Base-by-base conservation (phyloP, 2,888 invertebrate species). In the Ophion slaviceki region DNA sequence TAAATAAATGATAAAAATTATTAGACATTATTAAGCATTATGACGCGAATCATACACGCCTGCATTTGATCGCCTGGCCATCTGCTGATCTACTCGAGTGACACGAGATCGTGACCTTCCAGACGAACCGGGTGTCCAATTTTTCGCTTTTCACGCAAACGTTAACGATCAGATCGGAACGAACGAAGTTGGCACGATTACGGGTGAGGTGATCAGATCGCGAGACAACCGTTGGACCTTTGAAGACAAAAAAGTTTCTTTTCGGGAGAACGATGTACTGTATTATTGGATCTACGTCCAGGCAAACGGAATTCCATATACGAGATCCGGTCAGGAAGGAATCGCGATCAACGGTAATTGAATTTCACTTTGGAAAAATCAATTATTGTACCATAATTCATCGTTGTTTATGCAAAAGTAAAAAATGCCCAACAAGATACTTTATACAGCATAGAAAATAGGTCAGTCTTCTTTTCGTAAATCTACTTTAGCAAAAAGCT, bases 141-240 rank as follows among this genome's bases (percentile, higher is more conserved):
- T 95, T 7, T 96, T 97, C 89, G 95, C 94, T 0, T 96, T 96
- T 91, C 96, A 97, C 93, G 96, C 96, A 0, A 96, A 96, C 87
- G 89, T 96, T 20, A 96, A 96, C 91, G 94, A 94, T 40, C 90
- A 91, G 0, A 95, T 96, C 82, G 91, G 87, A 0, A 89, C 92
- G 2, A 94, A 93, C 8, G 95, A 95, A 76, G 93, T 94, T 0
- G 97, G 97, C 0, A 93, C 94, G 2, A 95, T 96, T 61, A 91
- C 92, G 0, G 95, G 94, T 0, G 95, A 96, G 83, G 92, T 95
- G 0, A 91, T 90, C 0, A 78, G 87, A 2, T 90, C 95, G 0
- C 93, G 88, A 2, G 90, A 95, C 64, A 95, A 95, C 1, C 92
- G 92, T 36, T 96, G 96, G 96, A 91, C 94, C 0, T 94, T 94